phyloP scores from a whole-genome alignment of 2,888 invertebrate species.

The Tinea semifulvella region DNA sequence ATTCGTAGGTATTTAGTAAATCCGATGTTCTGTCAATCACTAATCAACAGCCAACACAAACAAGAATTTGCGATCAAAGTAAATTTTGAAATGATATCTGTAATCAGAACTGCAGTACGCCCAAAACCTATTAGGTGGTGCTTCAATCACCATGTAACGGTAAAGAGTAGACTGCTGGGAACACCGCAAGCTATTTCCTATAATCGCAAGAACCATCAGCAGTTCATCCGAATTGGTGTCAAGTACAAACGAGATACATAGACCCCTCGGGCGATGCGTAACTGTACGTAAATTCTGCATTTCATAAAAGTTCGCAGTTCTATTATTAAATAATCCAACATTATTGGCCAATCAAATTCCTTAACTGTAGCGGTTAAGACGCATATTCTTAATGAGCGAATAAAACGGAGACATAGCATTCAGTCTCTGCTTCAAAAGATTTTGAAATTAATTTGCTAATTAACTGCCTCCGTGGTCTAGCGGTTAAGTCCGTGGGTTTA shows the following conservation, averaged over 20 bases:
- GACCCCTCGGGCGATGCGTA: constrained; percentile 22
- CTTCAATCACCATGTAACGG: constrained; percentile 50
- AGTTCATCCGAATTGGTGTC: constrained; percentile 22
- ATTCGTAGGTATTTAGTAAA: no score
- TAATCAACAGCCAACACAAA: no score
- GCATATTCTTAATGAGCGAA: no score
- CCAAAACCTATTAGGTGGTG: constrained; percentile 9
- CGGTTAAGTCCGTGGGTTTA: no score
- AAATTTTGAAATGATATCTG: background rate
- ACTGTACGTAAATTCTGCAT: constrained; percentile 19
- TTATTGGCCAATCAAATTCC: no score
- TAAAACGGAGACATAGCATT: background rate
- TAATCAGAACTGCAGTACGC: constrained; percentile 1
- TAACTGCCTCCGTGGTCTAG: no score
- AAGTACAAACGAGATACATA: constrained; percentile 24
- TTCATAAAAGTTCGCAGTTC: background rate
- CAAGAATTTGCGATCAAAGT: background rate
- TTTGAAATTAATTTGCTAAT: no score
- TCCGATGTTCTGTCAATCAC: no score
- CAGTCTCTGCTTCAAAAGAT: no score
- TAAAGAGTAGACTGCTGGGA: constrained; percentile 23
- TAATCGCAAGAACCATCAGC: constrained; percentile 26
- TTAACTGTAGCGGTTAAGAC: no score
- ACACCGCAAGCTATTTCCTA: constrained; percentile 32
- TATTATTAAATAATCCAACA: no score